Evolutionary conservation across 2,797 vertebrate genomes (phyloP), one percentile per base, ranked within the genome.

Genomic region (Pygocentrus nattereri): DNA sequence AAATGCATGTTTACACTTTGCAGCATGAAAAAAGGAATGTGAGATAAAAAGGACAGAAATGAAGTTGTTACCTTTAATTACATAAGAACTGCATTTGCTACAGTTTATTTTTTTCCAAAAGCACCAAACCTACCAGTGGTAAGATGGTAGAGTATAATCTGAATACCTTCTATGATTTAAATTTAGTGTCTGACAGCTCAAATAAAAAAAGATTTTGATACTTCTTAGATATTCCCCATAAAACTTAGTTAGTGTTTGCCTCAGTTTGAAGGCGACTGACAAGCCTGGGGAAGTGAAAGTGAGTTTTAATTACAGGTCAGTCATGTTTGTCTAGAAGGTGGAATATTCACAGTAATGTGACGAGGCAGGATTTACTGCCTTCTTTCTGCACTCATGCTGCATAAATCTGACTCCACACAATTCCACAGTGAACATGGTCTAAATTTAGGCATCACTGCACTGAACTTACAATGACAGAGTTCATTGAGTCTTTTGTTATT

Each of bases 211-310:
- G 31, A 13, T 47, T 47, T 30, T 11, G 4, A 54, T 21, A 16
- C 1, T 30, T 44, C 23, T 47, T 13, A 68, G 12, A 13, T 12
- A n/a, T 21, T 38, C 64, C 38, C 61, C 5, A 25, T 10, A 34
- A 19, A 34, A 31, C 83, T 87, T 90, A 84, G 4, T 80, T 92
- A 91, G 93, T 93, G 89, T 88, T 88, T 30, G 10, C 11, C 59
- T 31, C 7, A 59, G 27, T 30, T 41, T 41, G 38, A 41, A 41
- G 30, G 52, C 56, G 52, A 7, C 34, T 67, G 67, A 11, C n/a
- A n/a, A 67, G 6, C 62, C 31, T 19, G 2, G 4, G 19, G 62
- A 21, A 2, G 10, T 11, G 19, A 68, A 50, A 27, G 23, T 27
- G 44, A 23, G 16, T 70, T 70, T 49, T 23, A 50, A 19, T 27